A percentile compares a stretch with the other conserved stretches of the same genome.
Conservation (phyloP, 2,888 invertebrate species). For the Thera britannica region DNA sequence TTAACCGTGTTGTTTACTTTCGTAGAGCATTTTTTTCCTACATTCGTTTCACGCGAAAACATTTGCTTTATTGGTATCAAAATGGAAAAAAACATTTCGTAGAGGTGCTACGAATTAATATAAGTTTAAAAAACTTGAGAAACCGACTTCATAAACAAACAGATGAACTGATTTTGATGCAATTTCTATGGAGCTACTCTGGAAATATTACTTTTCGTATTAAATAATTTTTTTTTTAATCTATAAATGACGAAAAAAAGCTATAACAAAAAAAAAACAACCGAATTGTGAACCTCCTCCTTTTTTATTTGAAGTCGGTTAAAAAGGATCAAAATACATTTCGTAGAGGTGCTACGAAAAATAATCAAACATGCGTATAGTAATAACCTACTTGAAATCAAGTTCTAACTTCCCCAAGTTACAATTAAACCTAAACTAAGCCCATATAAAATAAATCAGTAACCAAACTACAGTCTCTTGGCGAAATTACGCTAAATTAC, state of each 20-base stretch:
- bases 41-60: not conserved
- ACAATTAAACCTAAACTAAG: conserved; percentile 11
- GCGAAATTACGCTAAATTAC: conserved; percentile 58
- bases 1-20: not conserved
- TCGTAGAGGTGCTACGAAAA: conserved; percentile 4
- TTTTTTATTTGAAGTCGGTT: no score
- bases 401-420: conserved; percentile 8
- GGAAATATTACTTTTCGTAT: no score
- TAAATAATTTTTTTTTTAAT: no score
- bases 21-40: not conserved
- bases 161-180: no score
- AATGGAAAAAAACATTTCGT: not conserved
- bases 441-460: conserved; percentile 29
- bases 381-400: conserved; percentile 9
- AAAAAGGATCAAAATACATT: not conserved
- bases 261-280: no score
- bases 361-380: not conserved
- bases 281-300: no score
- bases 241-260: no score
- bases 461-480: conserved; percentile 38
- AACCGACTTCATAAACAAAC: no score
- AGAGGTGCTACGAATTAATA: not conserved
- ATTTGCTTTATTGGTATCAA: no score
- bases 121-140: no score
- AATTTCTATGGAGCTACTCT: no score